Base-by-base conservation (phyloP, 1,140 invertebrate genomes). In the Stegodyphus dumicola region DNA sequence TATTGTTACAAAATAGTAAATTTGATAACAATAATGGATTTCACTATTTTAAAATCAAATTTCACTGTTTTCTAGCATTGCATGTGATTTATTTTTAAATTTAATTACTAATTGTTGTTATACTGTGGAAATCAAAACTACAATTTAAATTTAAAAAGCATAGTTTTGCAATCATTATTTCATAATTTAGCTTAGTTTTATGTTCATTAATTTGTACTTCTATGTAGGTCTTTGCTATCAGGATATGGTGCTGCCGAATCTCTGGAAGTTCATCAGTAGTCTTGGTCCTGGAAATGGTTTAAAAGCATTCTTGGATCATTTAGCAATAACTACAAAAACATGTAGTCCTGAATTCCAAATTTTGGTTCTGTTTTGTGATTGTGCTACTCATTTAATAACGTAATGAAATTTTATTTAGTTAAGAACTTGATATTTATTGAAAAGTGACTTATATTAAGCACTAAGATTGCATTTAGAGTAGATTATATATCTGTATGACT, bases 351-450 rank as follows among this genome's bases (percentile, higher is more conserved):
- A 98, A 91, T 95, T 96, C 89, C 94, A 96, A 89, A 95, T 99
- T 92, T 91, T 99, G 5, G 96, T 97, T 89, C 91, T 99, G 2
- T 99, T 99, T 91, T 95, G 95, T 89, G 97, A 99, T 90, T 96
- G 96, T 89, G 97, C 98, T 93, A 96, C 95, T n/a, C 97, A 99
- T 92, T 96, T 99, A 89, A 96, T 99, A 65, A 98, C 96, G 96
- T 98, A 92, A 94, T 95, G 94, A 88, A 56, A 49, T 54, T n/a
- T 52, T 60, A 60, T 60, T 1, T 60, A 60, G 56, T 9, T 60
- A 60, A 1, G 15, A 1, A 60, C 9, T 60, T 10, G 5, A 5
- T 33, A 33, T 33, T 33, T 33, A 33, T 33, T 33, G 33, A 33
- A 33, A 33, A 1, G 33, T 33, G 33, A 33, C 33, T 33, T 33